Conservation (phyloP, 92 coral and sea anemone genomes). For the Heteractis magnifica region DNA sequence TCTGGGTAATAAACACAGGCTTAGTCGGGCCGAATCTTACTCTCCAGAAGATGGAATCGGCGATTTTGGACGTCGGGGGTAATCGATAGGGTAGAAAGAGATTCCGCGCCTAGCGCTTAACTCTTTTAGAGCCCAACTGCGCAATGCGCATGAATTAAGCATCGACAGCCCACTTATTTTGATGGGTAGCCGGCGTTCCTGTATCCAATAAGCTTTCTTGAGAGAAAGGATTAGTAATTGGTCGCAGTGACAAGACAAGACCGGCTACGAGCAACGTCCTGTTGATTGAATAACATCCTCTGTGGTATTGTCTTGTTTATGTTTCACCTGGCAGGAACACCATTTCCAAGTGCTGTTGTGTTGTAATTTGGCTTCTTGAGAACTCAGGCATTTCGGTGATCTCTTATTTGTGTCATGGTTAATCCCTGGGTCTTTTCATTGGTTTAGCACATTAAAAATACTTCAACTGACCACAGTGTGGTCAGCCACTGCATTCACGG, state of each 20-base stretch:
- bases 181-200: neutral
- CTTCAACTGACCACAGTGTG: neutral
- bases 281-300: constrained; percentile 17
- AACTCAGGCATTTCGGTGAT: constrained; percentile 19
- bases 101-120: constrained; percentile 13
- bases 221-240: constrained; percentile 16
- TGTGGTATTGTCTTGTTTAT: neutral
- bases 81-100: neutral
- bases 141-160: constrained; percentile 20
- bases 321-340: neutral
- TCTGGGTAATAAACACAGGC: constrained; percentile 33
- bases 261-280: neutral
- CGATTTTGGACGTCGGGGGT: constrained; percentile 10
- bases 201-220: constrained; percentile 12
- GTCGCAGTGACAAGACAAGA: neutral
- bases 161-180: constrained; percentile 16
- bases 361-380: neutral
- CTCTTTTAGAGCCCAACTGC: constrained; percentile 11
- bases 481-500: neutral
- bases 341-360: neutral
- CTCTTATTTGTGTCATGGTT: constrained; percentile 3
- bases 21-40: neutral
- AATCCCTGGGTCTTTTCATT: neutral
- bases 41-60: neutral
- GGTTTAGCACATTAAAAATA: neutral